Conservation (phyloP, 2,113 vertebrate genomes). For the Ploceus nigricollis region DNA sequence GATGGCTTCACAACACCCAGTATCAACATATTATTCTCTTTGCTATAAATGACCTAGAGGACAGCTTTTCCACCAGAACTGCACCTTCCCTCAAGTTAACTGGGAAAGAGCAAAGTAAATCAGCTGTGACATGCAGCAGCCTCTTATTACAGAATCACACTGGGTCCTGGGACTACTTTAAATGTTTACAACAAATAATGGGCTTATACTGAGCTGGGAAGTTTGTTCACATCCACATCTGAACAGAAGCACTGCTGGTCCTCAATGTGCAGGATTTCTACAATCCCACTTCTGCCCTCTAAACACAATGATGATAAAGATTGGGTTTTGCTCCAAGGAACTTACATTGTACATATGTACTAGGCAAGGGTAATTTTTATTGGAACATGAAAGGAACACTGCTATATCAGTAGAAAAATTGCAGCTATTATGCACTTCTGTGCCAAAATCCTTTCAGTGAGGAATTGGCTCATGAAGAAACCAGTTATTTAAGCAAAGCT, state of each 20-base stretch:
- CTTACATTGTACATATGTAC: background rate
- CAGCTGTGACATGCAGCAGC: background rate
- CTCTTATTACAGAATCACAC: background rate
- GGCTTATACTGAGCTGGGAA: background rate
- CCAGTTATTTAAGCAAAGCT: background rate
- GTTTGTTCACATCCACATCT: background rate
- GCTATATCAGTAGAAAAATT: conserved; percentile 8
- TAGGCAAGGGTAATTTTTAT: background rate
- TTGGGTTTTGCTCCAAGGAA: background rate
- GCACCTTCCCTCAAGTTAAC: background rate
- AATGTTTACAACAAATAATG: background rate
- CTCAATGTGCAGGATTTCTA: background rate
- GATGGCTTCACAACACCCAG: background rate
- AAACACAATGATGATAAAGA: background rate
- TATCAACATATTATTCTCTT: background rate
- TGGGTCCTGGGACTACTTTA: background rate
- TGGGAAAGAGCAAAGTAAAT: background rate
- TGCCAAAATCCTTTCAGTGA: background rate
- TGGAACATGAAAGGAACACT: background rate
- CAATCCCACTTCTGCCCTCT: background rate
- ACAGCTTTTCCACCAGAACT: background rate
- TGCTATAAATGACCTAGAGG: background rate
- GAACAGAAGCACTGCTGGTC: background rate
- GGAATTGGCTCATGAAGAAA: background rate
- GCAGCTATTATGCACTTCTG: background rate